Evolutionary conservation across 2,797 vertebrate genomes (phyloP).

Genomic region (Rhabdophis nuchalis): DNA sequence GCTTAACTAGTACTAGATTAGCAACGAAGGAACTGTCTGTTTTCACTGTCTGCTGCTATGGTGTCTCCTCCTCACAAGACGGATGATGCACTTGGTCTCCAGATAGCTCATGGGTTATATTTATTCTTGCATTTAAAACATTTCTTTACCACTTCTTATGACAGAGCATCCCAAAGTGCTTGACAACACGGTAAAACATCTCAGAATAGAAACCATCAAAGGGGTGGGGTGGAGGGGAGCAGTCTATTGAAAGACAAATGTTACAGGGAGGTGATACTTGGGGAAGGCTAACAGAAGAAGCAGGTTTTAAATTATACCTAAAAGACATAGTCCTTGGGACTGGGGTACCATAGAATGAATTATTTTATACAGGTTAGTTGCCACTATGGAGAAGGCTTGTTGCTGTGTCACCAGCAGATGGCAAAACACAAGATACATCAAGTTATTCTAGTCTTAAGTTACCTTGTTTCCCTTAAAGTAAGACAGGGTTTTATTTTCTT

Average conservation of each 20-base stretch:
- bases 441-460: neutral
- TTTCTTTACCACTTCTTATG: neutral
- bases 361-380: neutral
- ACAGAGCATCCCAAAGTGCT: neutral
- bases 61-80: neutral
- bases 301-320: neutral
- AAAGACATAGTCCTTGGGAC: neutral
- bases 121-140: neutral
- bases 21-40: neutral
- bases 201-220: neutral
- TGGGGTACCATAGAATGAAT: neutral
- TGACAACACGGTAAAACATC: neutral
- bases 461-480: no score
- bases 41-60: neutral
- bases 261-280: neutral
- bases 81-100: neutral
- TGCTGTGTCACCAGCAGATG: neutral
- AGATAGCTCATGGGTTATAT: neutral
- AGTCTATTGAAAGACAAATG: neutral
- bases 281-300: neutral
- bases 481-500: no score
- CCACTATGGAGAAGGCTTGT: neutral
- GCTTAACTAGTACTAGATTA: neutral
- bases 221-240: no score
- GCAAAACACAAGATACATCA: neutral